These are phyloP conservation scores for Forbesichthys papilliferus DNA, from an alignment of 2,113 vertebrate genomes.

Conservation along the genomic window DNA sequence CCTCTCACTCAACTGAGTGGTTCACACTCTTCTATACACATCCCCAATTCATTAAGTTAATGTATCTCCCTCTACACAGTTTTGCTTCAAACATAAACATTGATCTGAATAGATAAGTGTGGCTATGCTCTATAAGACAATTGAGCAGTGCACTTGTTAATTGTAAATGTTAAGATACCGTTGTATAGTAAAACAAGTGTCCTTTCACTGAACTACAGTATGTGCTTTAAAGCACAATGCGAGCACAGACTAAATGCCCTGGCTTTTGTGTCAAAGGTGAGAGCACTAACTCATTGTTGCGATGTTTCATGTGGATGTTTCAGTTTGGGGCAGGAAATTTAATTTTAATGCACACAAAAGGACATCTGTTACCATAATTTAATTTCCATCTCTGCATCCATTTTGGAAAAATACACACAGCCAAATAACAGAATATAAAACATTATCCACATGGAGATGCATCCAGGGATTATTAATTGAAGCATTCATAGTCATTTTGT, in stretches of 20 bases:
- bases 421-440: conserved; percentile 1
- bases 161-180: no score
- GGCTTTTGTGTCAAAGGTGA: conserved; percentile 10
- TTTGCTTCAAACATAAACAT: no score
- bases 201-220: neutral
- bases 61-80: no score
- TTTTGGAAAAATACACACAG: neutral
- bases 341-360: conserved; percentile 31
- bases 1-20: no score
- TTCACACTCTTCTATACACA: no score
- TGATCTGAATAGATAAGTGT: neutral
- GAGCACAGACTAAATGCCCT: neutral
- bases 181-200: neutral
- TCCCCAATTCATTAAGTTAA: no score
- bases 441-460: neutral
- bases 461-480: neutral
- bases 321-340: conserved; percentile 29
- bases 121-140: no score
- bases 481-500: neutral
- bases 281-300: conserved; percentile 16
- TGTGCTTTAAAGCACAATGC: neutral
- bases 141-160: no score
- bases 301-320: conserved; percentile 12
- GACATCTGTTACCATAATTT: conserved; percentile 39
- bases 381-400: conserved; percentile 1